A percentile compares a stretch with the other conserved stretches of the same genome.
These are phyloP conservation scores for Cephus runcator DNA, from an alignment of 2,888 invertebrate genomes.

Conservation along the genomic window DNA sequence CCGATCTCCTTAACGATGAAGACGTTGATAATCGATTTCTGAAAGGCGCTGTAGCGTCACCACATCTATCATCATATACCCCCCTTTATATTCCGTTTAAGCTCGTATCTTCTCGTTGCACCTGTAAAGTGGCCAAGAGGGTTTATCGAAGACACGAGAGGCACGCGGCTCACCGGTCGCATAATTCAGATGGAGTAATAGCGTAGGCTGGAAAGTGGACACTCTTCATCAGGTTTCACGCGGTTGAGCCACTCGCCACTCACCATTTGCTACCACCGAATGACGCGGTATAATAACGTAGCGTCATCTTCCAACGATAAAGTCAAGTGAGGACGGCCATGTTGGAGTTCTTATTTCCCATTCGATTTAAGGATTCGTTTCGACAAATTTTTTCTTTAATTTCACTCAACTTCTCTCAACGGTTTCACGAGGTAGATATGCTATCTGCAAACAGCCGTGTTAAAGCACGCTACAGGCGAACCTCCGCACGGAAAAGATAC, in stretches of 20 bases:
- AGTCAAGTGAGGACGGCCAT: neutral
- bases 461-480: neutral
- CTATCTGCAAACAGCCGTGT: neutral
- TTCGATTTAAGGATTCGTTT: neutral
- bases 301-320: neutral
- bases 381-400: neutral
- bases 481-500: slow-evolving; percentile 17
- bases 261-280: neutral
- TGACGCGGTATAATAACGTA: neutral
- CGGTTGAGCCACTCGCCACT: neutral
- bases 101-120: neutral
- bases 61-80: neutral
- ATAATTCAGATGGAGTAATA: neutral
- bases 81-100: neutral
- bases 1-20: neutral
- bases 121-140: neutral
- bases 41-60: neutral
- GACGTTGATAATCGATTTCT: neutral
- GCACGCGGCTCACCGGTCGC: neutral
- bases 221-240: neutral
- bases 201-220: neutral
- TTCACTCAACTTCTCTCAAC: neutral
- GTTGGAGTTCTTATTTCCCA: neutral
- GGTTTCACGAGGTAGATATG: neutral
- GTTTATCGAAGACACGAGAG: neutral